These are phyloP conservation scores for Orthosia incerta DNA, from an alignment of 2,888 invertebrate genomes.

Conservation along the genomic window DNA sequence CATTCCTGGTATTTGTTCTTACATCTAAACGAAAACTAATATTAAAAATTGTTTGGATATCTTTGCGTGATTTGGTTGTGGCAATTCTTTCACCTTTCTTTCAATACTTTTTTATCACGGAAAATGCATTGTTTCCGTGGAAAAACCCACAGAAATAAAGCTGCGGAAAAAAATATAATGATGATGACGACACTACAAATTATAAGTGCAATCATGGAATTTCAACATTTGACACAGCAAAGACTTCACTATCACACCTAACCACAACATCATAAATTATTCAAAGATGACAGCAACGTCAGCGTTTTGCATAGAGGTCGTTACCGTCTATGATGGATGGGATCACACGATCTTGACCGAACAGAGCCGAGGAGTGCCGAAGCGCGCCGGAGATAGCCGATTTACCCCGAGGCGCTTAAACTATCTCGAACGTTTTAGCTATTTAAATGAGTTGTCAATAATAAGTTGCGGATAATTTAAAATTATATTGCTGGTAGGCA, in stretches of 20 bases:
- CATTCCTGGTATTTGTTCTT: no score
- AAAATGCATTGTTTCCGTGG: no score
- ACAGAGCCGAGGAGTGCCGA: slow-evolving; percentile 72
- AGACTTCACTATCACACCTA: slow-evolving; percentile 50
- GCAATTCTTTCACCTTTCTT: no score
- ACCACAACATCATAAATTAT: slow-evolving; percentile 69
- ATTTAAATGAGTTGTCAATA: slow-evolving; percentile 87
- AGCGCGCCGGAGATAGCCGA: slow-evolving; percentile 69
- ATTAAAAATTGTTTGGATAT: no score
- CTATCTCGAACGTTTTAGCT: slow-evolving; percentile 76
- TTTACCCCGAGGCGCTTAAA: slow-evolving; percentile 69
- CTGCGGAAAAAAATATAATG: no score
- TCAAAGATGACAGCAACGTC: slow-evolving; percentile 77
- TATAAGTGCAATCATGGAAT: no score
- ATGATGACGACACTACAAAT: no score
- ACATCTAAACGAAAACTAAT: no score
- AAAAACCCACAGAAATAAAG: no score
- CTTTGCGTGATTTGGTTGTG: no score
- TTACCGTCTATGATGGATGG: slow-evolving; percentile 86
- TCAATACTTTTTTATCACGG: no score
- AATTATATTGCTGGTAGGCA: slow-evolving; percentile 65
- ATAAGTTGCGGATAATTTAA: slow-evolving; percentile 76
- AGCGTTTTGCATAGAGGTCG: slow-evolving; percentile 87
- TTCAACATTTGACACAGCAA: slow-evolving; percentile 25
- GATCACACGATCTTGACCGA: slow-evolving; percentile 79